Conservation (phyloP, 2,113 vertebrate genomes). For the Phasianus colchicus region DNA sequence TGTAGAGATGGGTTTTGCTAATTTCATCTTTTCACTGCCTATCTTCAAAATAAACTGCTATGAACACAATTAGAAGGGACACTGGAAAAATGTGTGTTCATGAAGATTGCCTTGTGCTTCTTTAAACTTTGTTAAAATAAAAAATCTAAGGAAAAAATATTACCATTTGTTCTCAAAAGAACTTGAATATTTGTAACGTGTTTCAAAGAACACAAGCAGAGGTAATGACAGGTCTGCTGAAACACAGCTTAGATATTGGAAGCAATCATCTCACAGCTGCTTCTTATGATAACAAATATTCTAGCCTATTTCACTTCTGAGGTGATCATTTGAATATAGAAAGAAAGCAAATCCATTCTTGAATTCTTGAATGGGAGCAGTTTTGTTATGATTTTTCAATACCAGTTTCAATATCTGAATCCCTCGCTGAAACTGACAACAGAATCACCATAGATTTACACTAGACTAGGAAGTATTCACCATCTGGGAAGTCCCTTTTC, state of each 20-base stretch:
- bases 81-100: neutral
- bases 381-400: neutral
- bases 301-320: neutral
- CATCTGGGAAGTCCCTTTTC: neutral
- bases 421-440: neutral
- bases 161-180: neutral
- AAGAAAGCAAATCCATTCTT: neutral
- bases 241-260: neutral
- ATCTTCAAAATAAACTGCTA: neutral
- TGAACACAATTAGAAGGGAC: neutral
- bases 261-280: neutral
- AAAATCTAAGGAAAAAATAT: neutral
- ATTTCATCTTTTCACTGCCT: neutral
- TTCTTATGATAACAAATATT: neutral
- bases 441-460: neutral
- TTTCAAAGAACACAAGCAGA: neutral
- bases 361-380: neutral
- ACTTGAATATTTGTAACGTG: neutral
- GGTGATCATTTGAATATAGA: neutral
- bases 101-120: neutral
- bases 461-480: neutral
- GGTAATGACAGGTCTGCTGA: neutral
- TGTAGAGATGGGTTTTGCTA: neutral
- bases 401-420: neutral
- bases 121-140: neutral